These are phyloP conservation scores for Penaeus vannamei DNA, from an alignment of 1,140 invertebrate genomes.

Conservation along the genomic window DNA sequence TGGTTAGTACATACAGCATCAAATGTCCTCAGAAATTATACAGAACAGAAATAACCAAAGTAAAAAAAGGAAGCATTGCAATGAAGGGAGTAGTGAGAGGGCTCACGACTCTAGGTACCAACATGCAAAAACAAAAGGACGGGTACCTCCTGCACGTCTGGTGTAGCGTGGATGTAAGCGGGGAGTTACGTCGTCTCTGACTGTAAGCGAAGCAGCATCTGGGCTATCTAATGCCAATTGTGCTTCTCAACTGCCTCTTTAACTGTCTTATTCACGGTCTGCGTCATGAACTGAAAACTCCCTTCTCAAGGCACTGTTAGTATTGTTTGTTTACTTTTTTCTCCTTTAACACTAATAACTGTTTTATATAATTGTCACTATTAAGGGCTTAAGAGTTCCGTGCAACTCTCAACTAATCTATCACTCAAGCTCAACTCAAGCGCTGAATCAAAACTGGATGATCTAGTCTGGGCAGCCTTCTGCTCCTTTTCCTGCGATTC, in stretches of 20 bases:
- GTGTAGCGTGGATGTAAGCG: slow-evolving; percentile 47
- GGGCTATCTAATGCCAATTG: slow-evolving; percentile 49
- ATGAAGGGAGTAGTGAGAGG: no score
- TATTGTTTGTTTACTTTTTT: slow-evolving; percentile 27
- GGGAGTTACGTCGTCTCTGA: slow-evolving; percentile 41
- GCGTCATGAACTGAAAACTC: slow-evolving; percentile 55
- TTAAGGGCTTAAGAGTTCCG: slow-evolving; percentile 40
- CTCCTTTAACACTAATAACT: neutral
- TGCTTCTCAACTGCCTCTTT: slow-evolving; percentile 41
- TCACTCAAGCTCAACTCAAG: slow-evolving; percentile 54
- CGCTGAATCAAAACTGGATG: slow-evolving; percentile 45
- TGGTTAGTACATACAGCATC: no score
- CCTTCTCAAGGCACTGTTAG: slow-evolving; percentile 45
- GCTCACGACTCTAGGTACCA: slow-evolving; percentile 40
- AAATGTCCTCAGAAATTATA: no score
- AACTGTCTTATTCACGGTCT: slow-evolving; percentile 53
- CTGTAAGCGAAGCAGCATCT: slow-evolving; percentile 38
- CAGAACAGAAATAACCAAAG: no score
- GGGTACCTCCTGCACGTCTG: slow-evolving; percentile 48
- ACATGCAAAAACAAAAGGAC: slow-evolving; percentile 53
- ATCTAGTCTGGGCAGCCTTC: slow-evolving; percentile 12
- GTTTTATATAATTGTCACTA: slow-evolving; percentile 32
- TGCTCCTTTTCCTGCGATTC: neutral
- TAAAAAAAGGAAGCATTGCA: no score
- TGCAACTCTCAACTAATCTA: slow-evolving; percentile 55